Evolutionary conservation across 1,140 invertebrate species (phyloP), one percentile per base, ranked within the genome.

Genomic region (Stegodyphus dumicola): DNA sequence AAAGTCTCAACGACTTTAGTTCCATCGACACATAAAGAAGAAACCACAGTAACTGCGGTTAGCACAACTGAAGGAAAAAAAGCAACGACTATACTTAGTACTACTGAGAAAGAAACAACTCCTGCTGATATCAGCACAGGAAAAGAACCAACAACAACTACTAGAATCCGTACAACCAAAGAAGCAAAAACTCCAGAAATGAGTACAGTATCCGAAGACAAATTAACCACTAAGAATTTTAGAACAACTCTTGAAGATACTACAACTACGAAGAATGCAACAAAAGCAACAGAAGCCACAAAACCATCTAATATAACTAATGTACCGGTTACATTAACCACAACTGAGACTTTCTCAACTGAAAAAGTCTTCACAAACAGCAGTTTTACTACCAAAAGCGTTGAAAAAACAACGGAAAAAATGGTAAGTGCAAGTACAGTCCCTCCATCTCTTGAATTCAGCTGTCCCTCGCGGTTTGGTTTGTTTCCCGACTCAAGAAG

Each of bases 401-500:
- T 7, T 15, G n/a, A 1, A 17, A 66, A 2, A 13, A 10, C 51
- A 10, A 15, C 73, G 17, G 13, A 10, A 75, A 6, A 53, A 15
- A 75, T 2, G 2, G 13, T 15, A 75, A 18, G 7, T 54, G n/a
- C 7, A 60, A 18, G 10, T 60, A 75, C 73, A 75, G 13, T 48
- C 1, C 10, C 11, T 54, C n/a, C 48, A 75, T 53, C 73, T 4
- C 2, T 33, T 66, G 52, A 15, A 66, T 78, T 77, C 18, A 5
- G 15, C 9, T 86, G 85, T 10, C 85, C 77, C 6, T 64, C 69
- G 15, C 53, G 69, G 0, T 83, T 75, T 17, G 86, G 86, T 5
- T 49, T 83, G 6, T 87, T 76, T 49, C 78, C 86, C 4, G 78
- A 83, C 74, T 49, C 74, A 0, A 17, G 78, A 4, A 65, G 60